Evolutionary conservation across 2,888 invertebrate species (phyloP), one percentile per base, ranked within the genome.

Genomic region (Cabera pusaria): DNA sequence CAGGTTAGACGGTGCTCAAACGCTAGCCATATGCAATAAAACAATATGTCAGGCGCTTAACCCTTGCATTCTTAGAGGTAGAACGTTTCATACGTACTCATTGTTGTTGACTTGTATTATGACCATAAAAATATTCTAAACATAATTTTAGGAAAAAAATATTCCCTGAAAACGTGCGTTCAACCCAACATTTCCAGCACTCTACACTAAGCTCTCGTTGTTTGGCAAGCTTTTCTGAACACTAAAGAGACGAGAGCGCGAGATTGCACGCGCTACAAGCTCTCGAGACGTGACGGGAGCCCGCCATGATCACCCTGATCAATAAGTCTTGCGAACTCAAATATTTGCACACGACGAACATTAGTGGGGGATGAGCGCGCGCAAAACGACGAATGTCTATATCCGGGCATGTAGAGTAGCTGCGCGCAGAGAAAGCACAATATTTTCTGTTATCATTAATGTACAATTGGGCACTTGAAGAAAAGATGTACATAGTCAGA

Each of bases 281-380:
- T 54, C 82, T 86, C 67, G 67, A 81, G 69, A 82, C 84, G 85
- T 82, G 86, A 73, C 81, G 78, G 80, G 75, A 78, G 78, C 72
- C 24, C 64, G 71, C 66, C 75, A 68, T 76, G 80, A 83, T 81
- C 80, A 61, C 64, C 60, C 69, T 42, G 85, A 87, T 87, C 86
- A 78, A 87, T 87, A 83, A 70, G 78, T 72, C 78, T 78, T 72
- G 68, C 65, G 58, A 70, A 63, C 65, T 78, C 82, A 79, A 87
- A 87, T 85, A 85, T 87, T 86, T 85, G 80, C 84, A 75, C 85
- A 76, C 71, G 66, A 46, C 59, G 73, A 69, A 78, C 83, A 83
- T 84, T 83, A 84, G 80, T 35, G 40, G 46, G 45, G 45, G 52
- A 56, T 47, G 63, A 54, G 43, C 51, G 69, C 50, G 61, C 61